Evolutionary conservation across 2,113 vertebrate genomes (phyloP), one percentile per base, ranked within the genome.

Genomic region (Bambusicola thoracicus): DNA sequence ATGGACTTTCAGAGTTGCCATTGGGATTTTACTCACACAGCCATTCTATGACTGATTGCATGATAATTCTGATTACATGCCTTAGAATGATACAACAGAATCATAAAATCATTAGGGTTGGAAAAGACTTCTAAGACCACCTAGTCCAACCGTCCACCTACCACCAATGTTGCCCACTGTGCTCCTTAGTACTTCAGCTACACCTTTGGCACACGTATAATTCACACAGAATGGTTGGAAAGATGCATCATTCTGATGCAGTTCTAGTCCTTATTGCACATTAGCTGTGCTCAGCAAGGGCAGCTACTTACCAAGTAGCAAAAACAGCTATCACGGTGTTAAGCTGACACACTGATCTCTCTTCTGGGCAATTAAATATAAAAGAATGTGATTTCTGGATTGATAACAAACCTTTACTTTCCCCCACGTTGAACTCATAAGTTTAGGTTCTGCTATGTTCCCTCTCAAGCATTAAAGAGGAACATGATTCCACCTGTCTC

Each of bases 221-320:
- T 68, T 61, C 20, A 38, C 38, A 66, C 46, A 87, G 58, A 56
- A 90, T 34, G 53, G 59, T 67, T 93, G 86, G 76, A 40, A 94
- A 79, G 77, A 58, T 65, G 62, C 76, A 79, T 40, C 69, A 43
- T 70, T 91, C 56, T 85, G 48, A 76, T 18, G 22, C 22, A 77
- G 43, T 73, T 73, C 77, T 76, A 63, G 80, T 44, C 62, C 51
- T 85, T 78, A 75, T 22, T 81, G 66, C 32, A 90, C 65, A 29
- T 36, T 81, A 88, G 56, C 84, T 30, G n/a, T 14, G 27, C 61
- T 87, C 72, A 84, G 74, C 80, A 73, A 55, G 49, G 85, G 70
- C 87, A 94, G 92, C 51, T 95, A 65, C 15, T 93, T 62, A 76
- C 38, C 90, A 78, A 84, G 68, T 70, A 93, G 79, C 51, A 84